Evolutionary conservation across 2,888 invertebrate species (phyloP).

Genomic region (Autographa gamma): DNA sequence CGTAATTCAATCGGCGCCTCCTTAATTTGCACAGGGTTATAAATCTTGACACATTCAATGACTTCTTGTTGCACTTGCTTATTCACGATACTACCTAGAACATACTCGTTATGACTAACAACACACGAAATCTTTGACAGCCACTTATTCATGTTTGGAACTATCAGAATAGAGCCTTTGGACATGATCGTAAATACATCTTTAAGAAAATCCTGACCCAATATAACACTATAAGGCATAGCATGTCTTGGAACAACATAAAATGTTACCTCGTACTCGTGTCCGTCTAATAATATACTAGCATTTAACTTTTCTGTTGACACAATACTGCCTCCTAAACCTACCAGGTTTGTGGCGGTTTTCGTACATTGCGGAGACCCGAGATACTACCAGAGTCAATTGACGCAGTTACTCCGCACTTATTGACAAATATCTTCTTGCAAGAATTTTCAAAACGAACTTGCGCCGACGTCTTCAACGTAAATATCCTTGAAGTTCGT

Average conservation of each 20-base stretch:
- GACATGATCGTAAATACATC: slow-evolving; percentile 21
- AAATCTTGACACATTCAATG: slow-evolving; percentile 15
- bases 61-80: slow-evolving; percentile 1
- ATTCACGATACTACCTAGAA: background rate
- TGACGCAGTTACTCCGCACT: background rate
- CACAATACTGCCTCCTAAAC: background rate
- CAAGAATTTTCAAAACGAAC: background rate
- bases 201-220: slow-evolving; percentile 35
- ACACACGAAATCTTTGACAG: background rate
- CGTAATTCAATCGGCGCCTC: slow-evolving; percentile 44
- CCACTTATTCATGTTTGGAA: background rate
- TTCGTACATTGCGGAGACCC: background rate
- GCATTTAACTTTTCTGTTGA: background rate
- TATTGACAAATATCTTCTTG: background rate
- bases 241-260: background rate
- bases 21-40: slow-evolving; percentile 27
- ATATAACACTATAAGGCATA: slow-evolving; percentile 34
- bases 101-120: background rate
- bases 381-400: slow-evolving; percentile 3
- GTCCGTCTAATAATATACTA: slow-evolving; percentile 7
- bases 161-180: slow-evolving; percentile 5
- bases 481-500: slow-evolving; percentile 2
- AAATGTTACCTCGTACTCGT: no score
- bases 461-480: background rate
- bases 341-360: background rate